phyloP scores from a whole-genome alignment of 2,797 vertebrate genomes.

The Cottoperca gobio region DNA sequence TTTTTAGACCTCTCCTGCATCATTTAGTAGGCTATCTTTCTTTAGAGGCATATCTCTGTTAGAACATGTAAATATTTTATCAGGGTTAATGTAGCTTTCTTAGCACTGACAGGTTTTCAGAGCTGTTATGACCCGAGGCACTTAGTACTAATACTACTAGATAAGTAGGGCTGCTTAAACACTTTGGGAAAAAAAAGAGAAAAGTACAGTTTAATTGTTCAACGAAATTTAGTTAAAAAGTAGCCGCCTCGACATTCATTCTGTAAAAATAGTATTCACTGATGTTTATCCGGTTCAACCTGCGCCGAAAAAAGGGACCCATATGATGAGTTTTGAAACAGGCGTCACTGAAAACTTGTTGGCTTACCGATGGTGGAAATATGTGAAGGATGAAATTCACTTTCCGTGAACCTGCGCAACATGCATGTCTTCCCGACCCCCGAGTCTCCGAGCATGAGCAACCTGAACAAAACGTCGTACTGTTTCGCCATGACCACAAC shows the following conservation, averaged over 20 bases:
- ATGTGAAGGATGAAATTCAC: constrained; percentile 92
- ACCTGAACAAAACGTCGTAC: constrained; percentile 93
- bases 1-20: background rate
- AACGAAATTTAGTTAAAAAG: background rate
- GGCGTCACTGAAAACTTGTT: constrained; percentile 35
- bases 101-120: constrained; percentile 7
- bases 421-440: constrained; percentile 96
- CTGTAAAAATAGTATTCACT: background rate
- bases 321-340: background rate
- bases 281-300: background rate
- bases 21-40: background rate
- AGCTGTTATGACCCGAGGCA: constrained; percentile 33
- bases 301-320: background rate
- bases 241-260: background rate
- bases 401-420: constrained; percentile 93
- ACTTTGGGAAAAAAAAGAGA: constrained; percentile 1
- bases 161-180: constrained; percentile 15
- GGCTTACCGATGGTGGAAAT: constrained; percentile 96
- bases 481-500: constrained; percentile 90
- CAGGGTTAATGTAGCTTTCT: background rate
- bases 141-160: constrained; percentile 39
- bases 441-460: constrained; percentile 94
- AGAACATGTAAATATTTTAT: background rate
- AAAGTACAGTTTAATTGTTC: background rate
- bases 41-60: background rate